Evolutionary conservation across 92 coral and sea anemone genomes (phyloP).

Genomic region (Metridium senile): DNA sequence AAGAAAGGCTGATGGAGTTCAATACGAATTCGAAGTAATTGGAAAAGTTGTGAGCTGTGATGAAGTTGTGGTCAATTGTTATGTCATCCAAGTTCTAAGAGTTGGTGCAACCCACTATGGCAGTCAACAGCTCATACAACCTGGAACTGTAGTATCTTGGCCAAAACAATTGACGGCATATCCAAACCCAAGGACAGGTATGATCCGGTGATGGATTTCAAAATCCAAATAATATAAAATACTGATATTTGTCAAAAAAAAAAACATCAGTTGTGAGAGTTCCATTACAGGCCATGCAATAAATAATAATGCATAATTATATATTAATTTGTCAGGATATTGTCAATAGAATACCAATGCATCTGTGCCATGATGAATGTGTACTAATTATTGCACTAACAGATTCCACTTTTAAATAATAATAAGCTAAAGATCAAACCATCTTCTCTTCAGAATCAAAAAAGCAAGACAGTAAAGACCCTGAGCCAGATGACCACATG

Average conservation of each 20-base stretch:
- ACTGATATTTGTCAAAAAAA: too few relatives aligned
- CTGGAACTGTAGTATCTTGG: conserved; percentile 2
- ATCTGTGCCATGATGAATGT: not conserved
- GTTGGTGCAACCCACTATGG: conserved; percentile 26
- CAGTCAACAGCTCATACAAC: conserved; percentile 9
- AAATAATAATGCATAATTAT: too few relatives aligned
- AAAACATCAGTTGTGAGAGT: too few relatives aligned
- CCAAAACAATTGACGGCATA: conserved; percentile 11
- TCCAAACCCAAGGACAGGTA: not conserved
- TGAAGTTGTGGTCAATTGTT: not conserved
- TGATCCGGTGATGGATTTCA: too few relatives aligned
- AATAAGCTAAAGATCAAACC: not conserved
- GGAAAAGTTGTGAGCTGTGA: not conserved
- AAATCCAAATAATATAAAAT: too few relatives aligned
- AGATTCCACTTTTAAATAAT: not conserved
- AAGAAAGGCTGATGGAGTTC: not conserved
- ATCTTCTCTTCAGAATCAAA: not conserved
- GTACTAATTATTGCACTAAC: not conserved
- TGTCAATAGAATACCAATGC: too few relatives aligned
- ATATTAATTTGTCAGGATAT: too few relatives aligned
- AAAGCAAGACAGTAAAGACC: not conserved
- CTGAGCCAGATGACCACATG: conserved; percentile 31
- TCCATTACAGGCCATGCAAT: too few relatives aligned
- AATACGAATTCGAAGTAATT: conserved; percentile 18
- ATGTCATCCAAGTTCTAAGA: not conserved